Percentiles rank a stretch among this genome's conserved stretches.
Conservation (phyloP, 2,797 vertebrate species). For the Smutsia temminckii region DNA sequence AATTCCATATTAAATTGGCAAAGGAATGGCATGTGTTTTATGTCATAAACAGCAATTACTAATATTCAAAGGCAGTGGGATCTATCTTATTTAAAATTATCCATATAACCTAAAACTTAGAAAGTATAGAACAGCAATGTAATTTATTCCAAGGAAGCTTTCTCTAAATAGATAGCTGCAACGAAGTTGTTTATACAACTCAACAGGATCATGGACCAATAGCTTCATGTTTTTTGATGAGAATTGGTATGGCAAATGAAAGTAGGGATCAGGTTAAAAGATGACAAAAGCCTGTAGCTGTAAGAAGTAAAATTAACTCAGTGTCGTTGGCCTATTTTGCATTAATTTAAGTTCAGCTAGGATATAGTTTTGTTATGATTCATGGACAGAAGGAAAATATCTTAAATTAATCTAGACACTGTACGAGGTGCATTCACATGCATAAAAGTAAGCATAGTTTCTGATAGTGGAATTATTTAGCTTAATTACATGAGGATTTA, state of each 20-base stretch:
- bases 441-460: not conserved
- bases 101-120: not conserved
- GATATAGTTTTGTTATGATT: slow-evolving; percentile 58
- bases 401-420: slow-evolving; percentile 20
- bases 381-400: not conserved
- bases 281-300: not conserved
- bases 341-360: slow-evolving; percentile 33
- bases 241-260: not conserved
- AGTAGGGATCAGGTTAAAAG: slow-evolving; percentile 4
- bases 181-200: slow-evolving; percentile 27
- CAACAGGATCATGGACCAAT: not conserved
- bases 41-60: not conserved
- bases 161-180: not conserved
- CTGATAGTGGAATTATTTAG: slow-evolving; percentile 24
- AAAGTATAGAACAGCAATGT: not conserved
- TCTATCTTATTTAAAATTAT: slow-evolving; percentile 4
- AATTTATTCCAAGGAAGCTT: slow-evolving; percentile 19
- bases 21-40: not conserved
- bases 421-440: not conserved
- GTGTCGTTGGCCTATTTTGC: slow-evolving; percentile 23
- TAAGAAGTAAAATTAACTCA: not conserved
- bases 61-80: not conserved
- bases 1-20: not conserved
- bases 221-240: slow-evolving; percentile 30
- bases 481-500: slow-evolving; percentile 11